phyloP scores from a whole-genome alignment of 2,797 vertebrate species.

The Pangasius sanitwongsei region DNA sequence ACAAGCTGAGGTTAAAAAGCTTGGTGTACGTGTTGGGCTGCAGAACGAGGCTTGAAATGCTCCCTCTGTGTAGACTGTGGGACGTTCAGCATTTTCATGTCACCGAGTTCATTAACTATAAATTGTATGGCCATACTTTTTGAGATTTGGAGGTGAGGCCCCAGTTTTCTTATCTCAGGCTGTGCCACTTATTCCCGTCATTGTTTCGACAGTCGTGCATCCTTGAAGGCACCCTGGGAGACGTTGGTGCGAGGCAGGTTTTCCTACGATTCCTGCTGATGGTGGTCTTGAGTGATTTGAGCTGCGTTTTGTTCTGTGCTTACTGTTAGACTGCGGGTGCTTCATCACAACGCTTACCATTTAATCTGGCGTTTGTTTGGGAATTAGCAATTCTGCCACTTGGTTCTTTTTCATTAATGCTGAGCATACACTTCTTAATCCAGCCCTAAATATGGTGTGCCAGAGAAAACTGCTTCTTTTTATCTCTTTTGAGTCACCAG shows the following conservation, averaged over 20 bases:
- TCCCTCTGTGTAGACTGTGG: slow-evolving; percentile 51
- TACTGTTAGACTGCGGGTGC: neutral
- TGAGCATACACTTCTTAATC: slow-evolving; percentile 26
- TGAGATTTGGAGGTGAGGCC: neutral
- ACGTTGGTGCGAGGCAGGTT: neutral
- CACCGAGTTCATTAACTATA: slow-evolving; percentile 29
- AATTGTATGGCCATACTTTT: slow-evolving; percentile 8
- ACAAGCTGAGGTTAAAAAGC: slow-evolving; percentile 53
- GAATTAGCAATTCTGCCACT: neutral
- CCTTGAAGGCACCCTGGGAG: slow-evolving; percentile 4
- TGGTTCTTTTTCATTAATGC: neutral
- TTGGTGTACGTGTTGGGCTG: slow-evolving; percentile 2
- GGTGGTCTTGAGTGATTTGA: neutral
- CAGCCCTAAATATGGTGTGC: neutral
- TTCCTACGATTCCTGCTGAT: neutral
- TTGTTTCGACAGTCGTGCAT: neutral
- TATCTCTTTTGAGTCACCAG: slow-evolving; percentile 15
- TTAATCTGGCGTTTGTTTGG: slow-evolving; percentile 41
- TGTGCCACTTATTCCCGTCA: neutral
- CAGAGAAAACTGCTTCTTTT: slow-evolving; percentile 23
- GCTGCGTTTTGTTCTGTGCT: neutral
- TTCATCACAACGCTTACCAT: neutral
- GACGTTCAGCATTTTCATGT: slow-evolving; percentile 40
- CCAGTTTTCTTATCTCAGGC: neutral
- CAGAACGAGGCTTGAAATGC: slow-evolving; percentile 48